Base-by-base conservation (phyloP, 2,888 invertebrate species). In the Pristionchus fissidentatus region DNA sequence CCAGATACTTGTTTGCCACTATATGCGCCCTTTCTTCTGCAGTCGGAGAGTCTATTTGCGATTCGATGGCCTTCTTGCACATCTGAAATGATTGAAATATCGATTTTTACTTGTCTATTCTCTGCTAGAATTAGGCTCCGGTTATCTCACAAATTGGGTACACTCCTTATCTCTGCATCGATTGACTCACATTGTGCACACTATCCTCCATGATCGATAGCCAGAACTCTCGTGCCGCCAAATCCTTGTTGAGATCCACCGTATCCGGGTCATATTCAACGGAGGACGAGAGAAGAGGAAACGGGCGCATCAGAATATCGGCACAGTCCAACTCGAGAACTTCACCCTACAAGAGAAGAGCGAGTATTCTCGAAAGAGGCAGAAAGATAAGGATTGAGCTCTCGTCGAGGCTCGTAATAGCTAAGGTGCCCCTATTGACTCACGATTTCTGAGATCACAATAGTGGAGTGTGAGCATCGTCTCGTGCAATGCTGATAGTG, bases 141-240 rank as follows among this genome's bases (percentile, higher is more conserved):
- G 29, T 60, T 1, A 8, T 13, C 7, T 32, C 29, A 26, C 19
- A 32, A 3, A 29, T 29, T 60, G 8, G 8, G 26, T 57, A 55
- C 19, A 4, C 32, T 13, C 32, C 8, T 32, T 49, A 49, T 49
- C 49, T 49, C 49, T 22, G 7, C 29, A 57, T 26, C 3, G 22
- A 43, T 3, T 3, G 19, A 66, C 46, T 43, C 52, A 93, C 93
- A 91, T 96, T 96, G 88, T 95, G 95, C 26, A 96, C 95, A 89
- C 96, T 95, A 32, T 93, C 95, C 92, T 96, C 95, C 92, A 98
- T 96, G 93, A 97, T 97, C 86, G 95, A 95, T 75, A 98, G 94
- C 98, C 98, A 98, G 93, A 97, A 98, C 77, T 94, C 94, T 86
- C 95, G 95, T 22, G 97, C 97, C 92, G 96, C 95, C 87, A 94